Evolutionary conservation across 2,113 vertebrate species (phyloP), one percentile per base, ranked within the genome.

Genomic region (Catagonus wagneri): DNA sequence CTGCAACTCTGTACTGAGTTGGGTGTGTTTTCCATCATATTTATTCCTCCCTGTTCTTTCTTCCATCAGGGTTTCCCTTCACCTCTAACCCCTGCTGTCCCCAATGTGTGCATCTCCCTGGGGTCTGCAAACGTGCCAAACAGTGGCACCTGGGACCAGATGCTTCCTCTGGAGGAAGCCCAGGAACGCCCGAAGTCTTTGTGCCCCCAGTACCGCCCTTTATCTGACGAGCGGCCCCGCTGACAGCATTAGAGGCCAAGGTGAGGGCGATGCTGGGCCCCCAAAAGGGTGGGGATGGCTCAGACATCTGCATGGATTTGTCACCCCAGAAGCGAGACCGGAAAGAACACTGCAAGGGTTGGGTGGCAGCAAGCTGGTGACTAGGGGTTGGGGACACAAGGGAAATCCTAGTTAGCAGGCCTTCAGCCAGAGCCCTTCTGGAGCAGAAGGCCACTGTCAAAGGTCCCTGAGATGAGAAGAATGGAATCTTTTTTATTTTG

Each of bases 241-340:
- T 13, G 14, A 13, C 72, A 52, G 9, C 3, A 10, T 1, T 32
- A 25, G 44, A 75, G 4, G 25, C 72, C 72, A 75, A 52, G 15
- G 44, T 14, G 19, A 75, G 44, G 27, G 50, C 44, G 27, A 25
- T 9, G 50, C 29, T 52, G 15, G 27, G 44, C 15, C 44, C 44
- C 72, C 17, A 27, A 27, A 5, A 0, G 16, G 27, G 27, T 44
- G 4, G 0, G 44, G 8, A n/a, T 29, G 44, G 27, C 17, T 75
- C 72, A 19, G 25, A 44, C 14, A 11, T 32, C 72, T 2, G 0
- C 4, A 2, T 3, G 44, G 44, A 15, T 3, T 44, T 3, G 0
- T 17, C 15, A 75, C 1, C 29, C 29, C 15, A 25, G 72, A 75
- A 75, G 27, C 17, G 72, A 15, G 44, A 19, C 27, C 52, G 27